Percentiles rank a stretch among this genome's conserved stretches.
Conservation (phyloP, 2,888 invertebrate genomes). For the Oscheius sp. region DNA sequence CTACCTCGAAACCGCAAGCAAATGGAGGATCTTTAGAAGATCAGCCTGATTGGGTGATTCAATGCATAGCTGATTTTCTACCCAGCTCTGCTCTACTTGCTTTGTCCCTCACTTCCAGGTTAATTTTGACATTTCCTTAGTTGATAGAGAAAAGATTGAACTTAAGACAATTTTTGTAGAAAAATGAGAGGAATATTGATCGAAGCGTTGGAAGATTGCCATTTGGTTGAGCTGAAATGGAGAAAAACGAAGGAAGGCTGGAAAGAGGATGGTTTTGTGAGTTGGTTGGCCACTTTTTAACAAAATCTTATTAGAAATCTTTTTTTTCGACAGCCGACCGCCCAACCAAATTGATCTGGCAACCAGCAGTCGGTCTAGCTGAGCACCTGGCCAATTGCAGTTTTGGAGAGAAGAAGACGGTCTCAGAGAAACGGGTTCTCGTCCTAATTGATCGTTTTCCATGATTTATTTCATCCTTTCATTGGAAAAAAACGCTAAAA, state of each 20-base stretch:
- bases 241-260: constrained; percentile 25
- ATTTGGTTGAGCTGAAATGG: constrained; percentile 38
- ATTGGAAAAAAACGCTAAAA: not conserved
- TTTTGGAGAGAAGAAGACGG: constrained; percentile 1
- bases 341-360: constrained; percentile 1
- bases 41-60: constrained; percentile 38
- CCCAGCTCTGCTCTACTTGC: constrained; percentile 37
- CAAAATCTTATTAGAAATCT: constrained; percentile 3
- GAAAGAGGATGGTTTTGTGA: constrained; percentile 15
- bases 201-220: constrained; percentile 9
- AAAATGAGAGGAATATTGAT: too few species aligned
- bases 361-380: constrained; percentile 5
- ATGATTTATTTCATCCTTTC: not conserved
- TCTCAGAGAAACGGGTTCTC: not conserved
- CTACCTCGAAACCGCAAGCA: too few species aligned
- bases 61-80: constrained; percentile 32
- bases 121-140: constrained; percentile 23
- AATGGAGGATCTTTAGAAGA: too few species aligned
- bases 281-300: not conserved
- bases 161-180: too few species aligned
- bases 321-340: constrained; percentile 15
- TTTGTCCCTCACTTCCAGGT: constrained; percentile 21
- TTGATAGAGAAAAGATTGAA: too few species aligned
- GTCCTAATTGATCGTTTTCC: not conserved
- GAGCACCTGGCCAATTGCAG: not conserved